Evolutionary conservation across 2,888 invertebrate genomes (phyloP).

Genomic region (Rhorus exstirpatorius): DNA sequence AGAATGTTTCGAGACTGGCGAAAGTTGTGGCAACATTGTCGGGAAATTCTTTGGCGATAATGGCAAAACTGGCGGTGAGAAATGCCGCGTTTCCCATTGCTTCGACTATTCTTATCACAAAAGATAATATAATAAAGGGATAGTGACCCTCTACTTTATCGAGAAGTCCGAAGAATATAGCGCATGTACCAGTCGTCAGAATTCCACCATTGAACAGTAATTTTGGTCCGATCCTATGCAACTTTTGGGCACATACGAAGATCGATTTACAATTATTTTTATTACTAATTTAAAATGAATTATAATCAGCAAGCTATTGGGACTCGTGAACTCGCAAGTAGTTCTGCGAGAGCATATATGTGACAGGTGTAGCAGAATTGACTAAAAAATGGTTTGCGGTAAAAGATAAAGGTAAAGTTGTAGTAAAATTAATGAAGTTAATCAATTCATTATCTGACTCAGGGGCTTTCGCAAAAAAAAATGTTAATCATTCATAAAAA

Average conservation of each 20-base stretch:
- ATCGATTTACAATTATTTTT: neutral
- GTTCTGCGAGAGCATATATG: too few relatives aligned
- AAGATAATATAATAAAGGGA: conserved; percentile 92
- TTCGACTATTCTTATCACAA: conserved; percentile 93
- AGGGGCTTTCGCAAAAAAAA: too few relatives aligned
- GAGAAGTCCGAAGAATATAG: conserved; percentile 91
- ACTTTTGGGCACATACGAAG: conserved; percentile 82
- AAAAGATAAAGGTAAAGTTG: too few relatives aligned
- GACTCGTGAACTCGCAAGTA: too few relatives aligned
- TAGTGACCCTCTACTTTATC: conserved; percentile 91
- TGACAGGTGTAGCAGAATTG: too few relatives aligned
- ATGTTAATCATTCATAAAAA: too few relatives aligned
- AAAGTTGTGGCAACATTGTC: conserved; percentile 94
- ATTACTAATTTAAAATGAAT: neutral
- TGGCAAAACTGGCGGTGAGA: conserved; percentile 94
- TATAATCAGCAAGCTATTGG: neutral
- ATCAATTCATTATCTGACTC: too few relatives aligned
- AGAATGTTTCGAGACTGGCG: conserved; percentile 95
- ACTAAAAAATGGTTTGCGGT: too few relatives aligned
- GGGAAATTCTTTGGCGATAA: conserved; percentile 95
- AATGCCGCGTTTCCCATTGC: conserved; percentile 95
- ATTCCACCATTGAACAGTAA: conserved; percentile 94
- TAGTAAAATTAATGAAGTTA: too few relatives aligned
- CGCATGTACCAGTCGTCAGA: conserved; percentile 93
- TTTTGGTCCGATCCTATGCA: conserved; percentile 93